phyloP scores from a whole-genome alignment of 1,140 invertebrate genomes.

The Stegodyphus mimosarum region DNA sequence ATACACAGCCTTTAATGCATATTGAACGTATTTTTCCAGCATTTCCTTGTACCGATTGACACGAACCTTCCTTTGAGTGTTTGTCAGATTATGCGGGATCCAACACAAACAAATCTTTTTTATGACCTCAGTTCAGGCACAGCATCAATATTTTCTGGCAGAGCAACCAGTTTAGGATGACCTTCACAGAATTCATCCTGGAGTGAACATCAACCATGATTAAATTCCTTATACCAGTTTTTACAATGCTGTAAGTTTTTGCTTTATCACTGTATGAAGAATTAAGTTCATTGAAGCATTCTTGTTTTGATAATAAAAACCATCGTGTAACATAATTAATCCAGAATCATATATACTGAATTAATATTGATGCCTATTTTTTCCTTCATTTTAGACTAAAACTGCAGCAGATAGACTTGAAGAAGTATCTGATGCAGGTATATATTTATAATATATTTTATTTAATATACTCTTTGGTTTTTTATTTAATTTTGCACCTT shows the following conservation, averaged over 20 bases:
- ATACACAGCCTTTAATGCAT: too few species aligned
- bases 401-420: neutral
- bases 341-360: neutral
- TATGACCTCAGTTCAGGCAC: too few species aligned
- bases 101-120: too few species aligned
- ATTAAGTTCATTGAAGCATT: too few species aligned
- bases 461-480: neutral
- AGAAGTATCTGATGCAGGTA: neutral
- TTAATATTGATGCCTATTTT: neutral
- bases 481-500: neutral
- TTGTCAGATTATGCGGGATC: too few species aligned
- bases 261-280: neutral
- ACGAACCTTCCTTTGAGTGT: too few species aligned
- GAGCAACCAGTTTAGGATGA: neutral
- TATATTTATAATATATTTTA: neutral
- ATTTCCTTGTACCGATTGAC: too few species aligned
- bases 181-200: neutral
- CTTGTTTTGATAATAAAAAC: neutral
- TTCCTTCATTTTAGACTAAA: neutral
- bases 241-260: neutral
- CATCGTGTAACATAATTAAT: neutral
- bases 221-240: neutral
- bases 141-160: too few species aligned
- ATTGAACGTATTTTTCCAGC: too few species aligned
- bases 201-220: neutral